Conservation (phyloP, 2,113 vertebrate genomes). For the Anhinga anhinga region DNA sequence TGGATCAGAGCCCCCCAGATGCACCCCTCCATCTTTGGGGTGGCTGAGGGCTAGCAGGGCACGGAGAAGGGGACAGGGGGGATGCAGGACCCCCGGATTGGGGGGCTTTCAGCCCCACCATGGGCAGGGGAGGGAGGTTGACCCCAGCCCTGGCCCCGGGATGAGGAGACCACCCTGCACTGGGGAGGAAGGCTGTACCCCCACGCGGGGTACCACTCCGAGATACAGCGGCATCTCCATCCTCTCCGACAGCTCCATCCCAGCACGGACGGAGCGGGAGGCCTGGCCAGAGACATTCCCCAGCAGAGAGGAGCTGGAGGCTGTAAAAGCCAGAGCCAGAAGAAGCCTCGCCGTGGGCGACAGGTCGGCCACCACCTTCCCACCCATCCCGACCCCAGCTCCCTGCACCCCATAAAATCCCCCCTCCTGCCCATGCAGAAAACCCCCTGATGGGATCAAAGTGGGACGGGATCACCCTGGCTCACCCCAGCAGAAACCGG, state of each 20-base stretch:
- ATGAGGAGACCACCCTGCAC: too few species aligned
- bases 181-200: not conserved
- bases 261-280: accelerated
- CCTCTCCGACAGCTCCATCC: not conserved
- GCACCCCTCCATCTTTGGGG: not conserved
- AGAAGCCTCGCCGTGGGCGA: not conserved
- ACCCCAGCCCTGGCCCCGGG: not conserved
- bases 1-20: not conserved
- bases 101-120: not conserved
- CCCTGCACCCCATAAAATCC: not conserved
- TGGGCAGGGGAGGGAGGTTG: not conserved
- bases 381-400: not conserved
- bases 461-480: not conserved
- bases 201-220: accelerated
- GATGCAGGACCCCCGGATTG: not conserved
- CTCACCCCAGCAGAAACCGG: not conserved
- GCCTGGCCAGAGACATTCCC: not conserved
- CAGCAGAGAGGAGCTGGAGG: accelerated
- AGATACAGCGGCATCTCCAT: not conserved
- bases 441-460: not conserved
- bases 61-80: accelerated
- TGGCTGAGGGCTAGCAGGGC: not conserved
- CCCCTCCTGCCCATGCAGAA: not conserved
- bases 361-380: not conserved
- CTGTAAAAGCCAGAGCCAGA: not conserved